These are phyloP conservation scores for Agriopis marginaria DNA, from an alignment of 2,888 invertebrate genomes.

Conservation along the genomic window DNA sequence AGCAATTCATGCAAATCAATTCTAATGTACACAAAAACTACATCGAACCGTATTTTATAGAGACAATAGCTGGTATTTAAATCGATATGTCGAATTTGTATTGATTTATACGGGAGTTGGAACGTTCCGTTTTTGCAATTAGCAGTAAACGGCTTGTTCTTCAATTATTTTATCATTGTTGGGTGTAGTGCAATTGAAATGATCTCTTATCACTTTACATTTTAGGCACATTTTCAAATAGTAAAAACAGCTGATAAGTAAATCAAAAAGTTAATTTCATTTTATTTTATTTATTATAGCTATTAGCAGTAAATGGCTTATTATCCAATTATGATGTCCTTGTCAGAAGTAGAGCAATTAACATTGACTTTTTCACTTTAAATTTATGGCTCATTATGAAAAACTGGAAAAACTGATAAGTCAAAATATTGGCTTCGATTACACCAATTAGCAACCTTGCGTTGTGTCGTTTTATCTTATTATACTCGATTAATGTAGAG, in stretches of 20 bases:
- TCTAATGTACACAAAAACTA: constrained; percentile 45
- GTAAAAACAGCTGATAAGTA: neutral
- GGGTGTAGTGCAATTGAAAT: too few relatives aligned
- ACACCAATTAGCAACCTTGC: too few relatives aligned
- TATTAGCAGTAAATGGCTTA: neutral
- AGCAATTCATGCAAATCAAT: constrained; percentile 53
- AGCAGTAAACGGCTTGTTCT: neutral
- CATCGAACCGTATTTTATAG: constrained; percentile 41
- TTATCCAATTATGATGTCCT: neutral
- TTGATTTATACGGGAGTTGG: constrained; percentile 41
- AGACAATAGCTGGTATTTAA: constrained; percentile 52
- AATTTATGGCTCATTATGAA: neutral
- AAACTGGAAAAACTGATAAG: neutral
- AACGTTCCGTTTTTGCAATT: neutral
- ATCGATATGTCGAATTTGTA: constrained; percentile 48
- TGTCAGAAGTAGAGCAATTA: neutral
- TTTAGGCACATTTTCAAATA: too few relatives aligned
- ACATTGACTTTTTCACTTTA: neutral
- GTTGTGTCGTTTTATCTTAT: too few relatives aligned
- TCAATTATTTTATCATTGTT: too few relatives aligned
- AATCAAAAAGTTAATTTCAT: neutral
- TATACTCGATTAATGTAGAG: too few relatives aligned
- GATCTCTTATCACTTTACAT: too few relatives aligned
- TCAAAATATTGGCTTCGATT: too few relatives aligned
- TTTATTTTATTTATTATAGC: neutral